Evolutionary conservation across 2,888 invertebrate genomes (phyloP), one percentile per base, ranked within the genome.

Genomic region (Adineta ricciae): DNA sequence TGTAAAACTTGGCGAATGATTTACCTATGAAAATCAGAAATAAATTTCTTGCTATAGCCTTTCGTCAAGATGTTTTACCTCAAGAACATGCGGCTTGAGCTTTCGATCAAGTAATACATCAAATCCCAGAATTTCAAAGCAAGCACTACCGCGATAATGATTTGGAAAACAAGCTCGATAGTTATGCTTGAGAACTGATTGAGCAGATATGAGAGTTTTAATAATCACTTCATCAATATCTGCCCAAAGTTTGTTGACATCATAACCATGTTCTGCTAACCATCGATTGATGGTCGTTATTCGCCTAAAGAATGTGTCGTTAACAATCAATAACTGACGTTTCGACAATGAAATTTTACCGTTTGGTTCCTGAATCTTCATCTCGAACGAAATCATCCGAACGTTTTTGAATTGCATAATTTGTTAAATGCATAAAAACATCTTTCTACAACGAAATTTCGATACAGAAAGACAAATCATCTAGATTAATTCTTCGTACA

Each of bases 1-100:
- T 90, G 95, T 95, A 89, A 96, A 96, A 90, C 96, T 96, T 0
- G 96, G 96, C 16, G 96, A 96, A 90, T 96, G 96, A 90, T 96
- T 96, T 11, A 73, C 73, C 73, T 73, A 2, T 27, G 14, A 19
- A 14, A 7, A 24, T 24, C n/a, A 24, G n/a, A 56, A 56, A 56
- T 24, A n/a, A n/a, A 56, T 2, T 64, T 11, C 4, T 64, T 64
- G 27, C 8, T 19, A 54, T 3, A n/a, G 5, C 16, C 27, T 64
- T 73, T n/a, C n/a, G n/a, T n/a, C n/a, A n/a, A n/a, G n/a, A n/a
- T n/a, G n/a, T n/a, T n/a, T n/a, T n/a, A 95, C 94, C 92, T 96
- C 96, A 86, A 96, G 92, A 85, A 96, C 93, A 88, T 93, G 94
- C 0, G 96, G 96, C 89, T 94, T 94, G 83, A 96, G 90, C 88